These are phyloP conservation scores for Calycopis cecrops DNA, from an alignment of 1,140 invertebrate species.

Conservation along the genomic window DNA sequence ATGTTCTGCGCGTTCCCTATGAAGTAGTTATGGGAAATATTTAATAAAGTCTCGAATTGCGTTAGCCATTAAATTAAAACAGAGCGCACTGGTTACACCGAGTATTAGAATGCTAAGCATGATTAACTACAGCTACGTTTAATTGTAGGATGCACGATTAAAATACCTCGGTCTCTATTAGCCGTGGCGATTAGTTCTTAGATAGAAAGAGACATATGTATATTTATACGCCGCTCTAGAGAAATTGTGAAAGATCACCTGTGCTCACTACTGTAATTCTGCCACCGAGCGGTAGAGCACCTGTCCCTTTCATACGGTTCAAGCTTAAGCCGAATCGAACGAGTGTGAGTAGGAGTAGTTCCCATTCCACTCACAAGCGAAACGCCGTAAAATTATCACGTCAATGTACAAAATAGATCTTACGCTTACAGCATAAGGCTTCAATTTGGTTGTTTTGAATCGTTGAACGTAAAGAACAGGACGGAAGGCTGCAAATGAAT, in stretches of 20 bases:
- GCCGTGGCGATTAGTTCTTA: conserved; percentile 22
- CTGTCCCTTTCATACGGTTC: conserved; percentile 72
- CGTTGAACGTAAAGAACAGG: conserved; percentile 39
- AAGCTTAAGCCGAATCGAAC: conserved; percentile 68
- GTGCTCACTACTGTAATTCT: conserved; percentile 75
- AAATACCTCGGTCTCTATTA: conserved; percentile 35
- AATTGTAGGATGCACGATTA: conserved; percentile 48
- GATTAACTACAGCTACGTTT: conserved; percentile 56
- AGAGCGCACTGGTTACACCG: conserved; percentile 43
- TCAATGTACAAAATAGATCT: background rate
- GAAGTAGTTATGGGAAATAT: conserved; percentile 14
- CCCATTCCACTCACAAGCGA: conserved; percentile 24
- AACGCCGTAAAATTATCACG: conserved; percentile 30
- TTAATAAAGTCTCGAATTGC: conserved; percentile 47
- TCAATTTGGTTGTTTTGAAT: background rate
- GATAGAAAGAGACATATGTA: conserved; percentile 57
- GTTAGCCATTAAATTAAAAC: conserved; percentile 59
- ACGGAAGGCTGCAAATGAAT: conserved; percentile 67
- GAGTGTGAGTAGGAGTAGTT: conserved; percentile 74
- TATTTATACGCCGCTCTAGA: conserved; percentile 58
- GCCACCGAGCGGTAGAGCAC: conserved; percentile 65
- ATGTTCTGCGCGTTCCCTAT: background rate
- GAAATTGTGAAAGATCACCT: conserved; percentile 73
- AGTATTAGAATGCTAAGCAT: conserved; percentile 69
- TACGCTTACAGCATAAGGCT: background rate